Evolutionary conservation across 2,797 vertebrate genomes (phyloP).

Genomic region (Myotis pilosus): DNA sequence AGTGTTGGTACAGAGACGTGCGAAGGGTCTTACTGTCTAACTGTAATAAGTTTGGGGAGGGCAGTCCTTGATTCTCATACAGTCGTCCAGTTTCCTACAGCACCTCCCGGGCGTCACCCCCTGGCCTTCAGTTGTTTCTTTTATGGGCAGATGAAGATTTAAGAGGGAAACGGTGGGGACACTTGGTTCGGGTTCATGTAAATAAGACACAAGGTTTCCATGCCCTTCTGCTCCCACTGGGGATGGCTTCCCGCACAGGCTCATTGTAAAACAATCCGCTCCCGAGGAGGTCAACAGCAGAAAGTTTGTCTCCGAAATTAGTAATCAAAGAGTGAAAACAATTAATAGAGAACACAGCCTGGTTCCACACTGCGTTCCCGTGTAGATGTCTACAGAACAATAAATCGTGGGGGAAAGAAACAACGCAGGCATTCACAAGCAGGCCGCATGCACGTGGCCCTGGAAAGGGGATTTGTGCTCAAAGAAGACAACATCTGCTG

Average conservation of each 20-base stretch:
- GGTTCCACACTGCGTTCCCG: conserved; percentile 62
- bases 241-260: conserved; percentile 73
- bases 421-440: conserved; percentile 78
- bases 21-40: background rate
- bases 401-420: conserved; percentile 78
- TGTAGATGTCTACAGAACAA: conserved; percentile 75
- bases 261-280: conserved; percentile 69
- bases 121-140: background rate
- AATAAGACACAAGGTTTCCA: conserved; percentile 78
- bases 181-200: conserved; percentile 71
- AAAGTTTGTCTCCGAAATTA: conserved; percentile 76
- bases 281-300: conserved; percentile 72
- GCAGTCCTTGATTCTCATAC: background rate
- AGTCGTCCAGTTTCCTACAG: background rate
- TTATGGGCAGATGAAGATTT: conserved; percentile 16
- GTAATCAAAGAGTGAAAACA: conserved; percentile 79
- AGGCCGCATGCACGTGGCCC: conserved; percentile 68
- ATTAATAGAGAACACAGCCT: conserved; percentile 75
- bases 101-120: background rate
- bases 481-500: conserved; percentile 73
- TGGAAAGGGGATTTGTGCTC: conserved; percentile 72
- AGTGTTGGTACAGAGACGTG: background rate
- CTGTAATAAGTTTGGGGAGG: background rate
- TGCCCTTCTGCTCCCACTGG: conserved; percentile 74
- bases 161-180: conserved; percentile 55